Evolutionary conservation across 35 echinoderm and acorn worm species (phyloP).

Genomic region (Patiria miniata): DNA sequence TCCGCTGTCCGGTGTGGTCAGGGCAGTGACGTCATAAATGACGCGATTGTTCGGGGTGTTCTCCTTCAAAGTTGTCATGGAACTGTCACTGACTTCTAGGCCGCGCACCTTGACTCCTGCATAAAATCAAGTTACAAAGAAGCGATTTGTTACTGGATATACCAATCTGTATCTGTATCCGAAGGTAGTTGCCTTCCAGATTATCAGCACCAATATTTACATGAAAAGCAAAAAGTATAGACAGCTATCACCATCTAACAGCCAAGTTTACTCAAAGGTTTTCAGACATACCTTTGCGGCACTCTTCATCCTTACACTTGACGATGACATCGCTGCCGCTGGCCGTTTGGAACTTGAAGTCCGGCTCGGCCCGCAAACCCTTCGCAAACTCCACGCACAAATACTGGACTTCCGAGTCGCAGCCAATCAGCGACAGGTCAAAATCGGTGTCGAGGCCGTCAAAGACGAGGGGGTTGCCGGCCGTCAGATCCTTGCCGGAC

Average conservation of each 20-base stretch:
- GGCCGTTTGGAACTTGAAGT: constrained; percentile 77
- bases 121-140: neutral
- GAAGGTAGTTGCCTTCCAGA: neutral
- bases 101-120: constrained; percentile 12
- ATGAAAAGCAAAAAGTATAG: neutral
- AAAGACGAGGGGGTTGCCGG: constrained; percentile 11
- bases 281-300: constrained; percentile 76
- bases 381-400: constrained; percentile 86
- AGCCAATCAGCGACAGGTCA: constrained; percentile 76
- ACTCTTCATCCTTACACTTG: constrained; percentile 75
- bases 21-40: constrained; percentile 66
- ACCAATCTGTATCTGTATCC: too few relatives aligned
- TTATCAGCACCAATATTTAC: neutral
- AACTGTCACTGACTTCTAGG: neutral
- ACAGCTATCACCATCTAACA: too few relatives aligned
- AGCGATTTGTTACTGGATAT: too few relatives aligned
- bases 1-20: constrained; percentile 67
- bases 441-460: constrained; percentile 56
- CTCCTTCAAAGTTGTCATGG: constrained; percentile 20
- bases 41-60: constrained; percentile 64
- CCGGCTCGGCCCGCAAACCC: constrained; percentile 69
- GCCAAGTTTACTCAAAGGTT: neutral
- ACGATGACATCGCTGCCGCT: constrained; percentile 60
- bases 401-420: constrained; percentile 72
- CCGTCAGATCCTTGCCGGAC: constrained; percentile 27